These are phyloP conservation scores for Xiphophorus maculatus DNA, from an alignment of 2,113 vertebrate species.

Conservation along the genomic window DNA sequence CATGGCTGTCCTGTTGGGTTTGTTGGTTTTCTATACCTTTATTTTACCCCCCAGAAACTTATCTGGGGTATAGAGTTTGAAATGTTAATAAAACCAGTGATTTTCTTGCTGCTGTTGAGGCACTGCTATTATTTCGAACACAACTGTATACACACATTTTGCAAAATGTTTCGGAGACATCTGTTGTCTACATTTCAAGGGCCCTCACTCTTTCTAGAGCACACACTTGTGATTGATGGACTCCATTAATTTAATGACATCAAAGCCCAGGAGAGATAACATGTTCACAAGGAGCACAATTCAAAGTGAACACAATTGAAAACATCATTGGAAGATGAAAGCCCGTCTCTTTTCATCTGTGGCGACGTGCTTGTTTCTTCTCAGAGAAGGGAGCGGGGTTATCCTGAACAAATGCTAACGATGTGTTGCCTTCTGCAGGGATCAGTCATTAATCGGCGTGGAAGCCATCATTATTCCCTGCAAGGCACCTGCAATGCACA, in stretches of 20 bases:
- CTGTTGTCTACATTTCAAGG: conserved; percentile 31
- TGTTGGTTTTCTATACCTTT: too few species aligned
- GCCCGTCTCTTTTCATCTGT: conserved; percentile 54
- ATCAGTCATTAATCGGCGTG: conserved; percentile 62
- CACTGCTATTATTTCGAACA: too few species aligned
- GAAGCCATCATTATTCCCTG: conserved; percentile 45
- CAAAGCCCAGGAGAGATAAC: conserved; percentile 57
- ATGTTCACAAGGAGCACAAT: conserved; percentile 52
- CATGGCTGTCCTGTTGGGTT: too few species aligned
- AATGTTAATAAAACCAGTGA: too few species aligned
- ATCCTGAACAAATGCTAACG: conserved; percentile 56
- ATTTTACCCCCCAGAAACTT: too few species aligned
- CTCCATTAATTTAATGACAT: conserved; percentile 58
- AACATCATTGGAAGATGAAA: conserved; percentile 62
- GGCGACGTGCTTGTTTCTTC: conserved; percentile 17
- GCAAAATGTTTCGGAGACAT: conserved; percentile 14
- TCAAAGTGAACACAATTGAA: conserved; percentile 38
- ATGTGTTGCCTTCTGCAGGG: conserved; percentile 46
- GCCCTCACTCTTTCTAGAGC: conserved; percentile 28
- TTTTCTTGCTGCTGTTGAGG: too few species aligned
- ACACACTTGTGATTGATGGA: conserved; percentile 56
- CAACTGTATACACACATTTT: conserved; percentile 24
- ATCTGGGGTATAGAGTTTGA: too few species aligned
- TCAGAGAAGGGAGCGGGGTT: conserved; percentile 19
- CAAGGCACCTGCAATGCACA: conserved; percentile 19